Conservation (phyloP, 2,888 invertebrate genomes). For the Magallana nippona region DNA sequence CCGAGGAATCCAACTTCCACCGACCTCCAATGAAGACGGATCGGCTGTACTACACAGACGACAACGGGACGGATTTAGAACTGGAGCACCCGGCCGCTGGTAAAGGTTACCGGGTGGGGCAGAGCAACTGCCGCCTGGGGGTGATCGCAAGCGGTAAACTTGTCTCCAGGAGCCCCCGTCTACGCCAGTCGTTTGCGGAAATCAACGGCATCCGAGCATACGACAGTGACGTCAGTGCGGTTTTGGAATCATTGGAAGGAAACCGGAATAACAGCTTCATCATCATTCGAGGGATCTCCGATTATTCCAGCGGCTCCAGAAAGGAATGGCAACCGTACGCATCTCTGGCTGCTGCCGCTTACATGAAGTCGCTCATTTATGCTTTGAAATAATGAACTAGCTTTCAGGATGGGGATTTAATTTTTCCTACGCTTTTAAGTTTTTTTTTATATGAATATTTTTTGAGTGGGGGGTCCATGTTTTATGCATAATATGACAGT, state of each 20-base stretch:
- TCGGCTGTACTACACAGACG: conserved; percentile 64
- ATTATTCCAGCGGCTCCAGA: conserved; percentile 95
- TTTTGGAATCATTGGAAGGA: conserved; percentile 87
- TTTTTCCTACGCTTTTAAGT: neutral
- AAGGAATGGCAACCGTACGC: conserved; percentile 99
- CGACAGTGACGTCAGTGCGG: conserved; percentile 96
- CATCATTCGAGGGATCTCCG: conserved; percentile 89
- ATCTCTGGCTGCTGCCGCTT: conserved; percentile 93
- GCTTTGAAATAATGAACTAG: conserved; percentile 52
- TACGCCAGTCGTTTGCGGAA: conserved; percentile 91
- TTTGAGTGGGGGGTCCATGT: neutral
- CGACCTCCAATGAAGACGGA: conserved; percentile 71
- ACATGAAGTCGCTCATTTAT: conserved; percentile 88
- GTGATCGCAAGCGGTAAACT: conserved; percentile 90
- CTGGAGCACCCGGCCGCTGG: conserved; percentile 72
- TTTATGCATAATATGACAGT: neutral
- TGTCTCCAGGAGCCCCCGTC: conserved; percentile 88
- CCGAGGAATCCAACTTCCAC: conserved; percentile 78
- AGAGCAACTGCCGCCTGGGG: conserved; percentile 86
- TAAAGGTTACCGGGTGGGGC: conserved; percentile 58
- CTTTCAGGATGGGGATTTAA: neutral
- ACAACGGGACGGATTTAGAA: conserved; percentile 62
- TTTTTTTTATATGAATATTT: neutral
- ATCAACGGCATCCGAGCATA: conserved; percentile 92
- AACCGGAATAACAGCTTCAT: conserved; percentile 85